Evolutionary conservation across 2,113 vertebrate species (phyloP).

Genomic region (Hydrolagus affinis): DNA sequence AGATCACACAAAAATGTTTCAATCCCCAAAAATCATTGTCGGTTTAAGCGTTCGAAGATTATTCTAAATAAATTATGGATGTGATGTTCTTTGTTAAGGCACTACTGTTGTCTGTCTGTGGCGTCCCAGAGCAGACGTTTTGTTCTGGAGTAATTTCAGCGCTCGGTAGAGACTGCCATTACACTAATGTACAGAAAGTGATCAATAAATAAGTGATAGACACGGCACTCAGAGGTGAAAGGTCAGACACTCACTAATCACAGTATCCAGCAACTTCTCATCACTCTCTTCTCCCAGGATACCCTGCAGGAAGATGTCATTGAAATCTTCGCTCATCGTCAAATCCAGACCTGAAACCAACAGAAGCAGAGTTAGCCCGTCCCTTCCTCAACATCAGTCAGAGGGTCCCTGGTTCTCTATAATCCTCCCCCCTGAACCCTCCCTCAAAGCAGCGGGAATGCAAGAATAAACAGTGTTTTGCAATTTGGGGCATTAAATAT

Average conservation of each 20-base stretch:
- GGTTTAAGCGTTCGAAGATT: no score
- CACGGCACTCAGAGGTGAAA: no score
- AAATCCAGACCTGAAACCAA: slow-evolving; percentile 12
- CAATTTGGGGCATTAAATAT: no score
- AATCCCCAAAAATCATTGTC: no score
- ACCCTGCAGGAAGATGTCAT: background rate
- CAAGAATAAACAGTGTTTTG: no score
- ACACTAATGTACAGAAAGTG: background rate
- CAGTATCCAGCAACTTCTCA: slow-evolving; percentile 11
- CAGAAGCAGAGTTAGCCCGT: background rate
- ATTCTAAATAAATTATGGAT: no score
- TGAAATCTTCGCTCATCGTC: slow-evolving; percentile 4
- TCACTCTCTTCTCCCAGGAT: background rate
- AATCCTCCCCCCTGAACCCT: no score
- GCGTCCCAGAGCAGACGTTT: background rate
- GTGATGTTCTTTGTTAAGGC: no score
- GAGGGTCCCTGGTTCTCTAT: no score
- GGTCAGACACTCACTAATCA: background rate
- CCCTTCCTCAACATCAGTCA: no score
- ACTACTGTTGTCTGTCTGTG: background rate
- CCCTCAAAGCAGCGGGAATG: no score
- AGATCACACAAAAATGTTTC: no score
- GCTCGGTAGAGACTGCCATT: background rate
- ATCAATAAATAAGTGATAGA: background rate
- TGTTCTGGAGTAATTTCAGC: background rate